Evolutionary conservation across 2,888 invertebrate genomes (phyloP).

Genomic region (Yponomeuta sedellus): DNA sequence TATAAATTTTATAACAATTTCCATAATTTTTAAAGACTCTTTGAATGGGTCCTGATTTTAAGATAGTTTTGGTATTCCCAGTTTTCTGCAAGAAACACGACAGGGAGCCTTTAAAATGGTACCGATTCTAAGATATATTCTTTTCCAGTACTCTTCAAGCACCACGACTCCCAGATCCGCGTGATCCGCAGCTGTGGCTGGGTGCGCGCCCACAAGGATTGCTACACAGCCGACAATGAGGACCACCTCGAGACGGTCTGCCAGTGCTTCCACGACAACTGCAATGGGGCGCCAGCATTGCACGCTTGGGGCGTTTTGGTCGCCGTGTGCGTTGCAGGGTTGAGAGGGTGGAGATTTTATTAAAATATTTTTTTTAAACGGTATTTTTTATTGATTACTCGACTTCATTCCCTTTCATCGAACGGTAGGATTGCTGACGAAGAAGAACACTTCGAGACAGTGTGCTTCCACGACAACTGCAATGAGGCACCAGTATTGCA

Average conservation of each 20-base stretch:
- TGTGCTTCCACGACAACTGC: too few species aligned
- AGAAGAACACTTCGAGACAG: too few species aligned
- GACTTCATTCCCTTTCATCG: too few species aligned
- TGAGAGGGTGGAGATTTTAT: not conserved
- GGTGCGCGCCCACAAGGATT: conserved; percentile 59
- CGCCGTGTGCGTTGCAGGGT: not conserved
- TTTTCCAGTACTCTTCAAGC: conserved; percentile 50
- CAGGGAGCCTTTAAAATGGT: too few species aligned
- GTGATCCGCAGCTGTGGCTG: conserved; percentile 81
- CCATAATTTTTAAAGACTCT: too few species aligned
- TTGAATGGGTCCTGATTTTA: not conserved
- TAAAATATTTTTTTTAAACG: too few species aligned
- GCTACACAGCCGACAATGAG: conserved; percentile 79
- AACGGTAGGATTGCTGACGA: too few species aligned
- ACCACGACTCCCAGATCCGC: conserved; percentile 57
- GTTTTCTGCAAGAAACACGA: too few species aligned
- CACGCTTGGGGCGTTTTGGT: not conserved
- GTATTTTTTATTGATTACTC: too few species aligned
- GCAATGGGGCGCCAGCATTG: conserved; percentile 54
- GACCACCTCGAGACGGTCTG: conserved; percentile 79
- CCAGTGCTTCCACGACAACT: conserved; percentile 78
- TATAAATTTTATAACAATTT: too few species aligned
- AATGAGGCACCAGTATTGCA: too few species aligned
- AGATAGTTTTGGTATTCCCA: too few species aligned
- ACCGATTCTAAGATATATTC: not conserved